A percentile compares a stretch with the other conserved stretches of the same genome.
Evolutionary conservation across 2,113 vertebrate genomes (phyloP).

Genomic region (Acrocephalus arundinaceus): DNA sequence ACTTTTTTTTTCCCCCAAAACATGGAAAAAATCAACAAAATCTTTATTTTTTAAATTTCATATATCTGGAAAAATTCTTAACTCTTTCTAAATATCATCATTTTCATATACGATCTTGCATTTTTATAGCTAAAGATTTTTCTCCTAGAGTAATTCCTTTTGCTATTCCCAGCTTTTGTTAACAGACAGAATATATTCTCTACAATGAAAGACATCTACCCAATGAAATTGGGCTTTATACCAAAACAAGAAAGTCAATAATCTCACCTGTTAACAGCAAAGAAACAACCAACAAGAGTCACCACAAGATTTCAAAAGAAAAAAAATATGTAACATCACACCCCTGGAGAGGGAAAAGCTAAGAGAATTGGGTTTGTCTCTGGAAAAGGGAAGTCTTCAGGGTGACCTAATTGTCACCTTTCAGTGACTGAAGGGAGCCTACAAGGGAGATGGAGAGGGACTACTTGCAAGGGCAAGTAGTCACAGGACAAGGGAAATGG

Average conservation of each 20-base stretch:
- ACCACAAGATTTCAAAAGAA: not conserved
- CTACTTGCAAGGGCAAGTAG: not conserved
- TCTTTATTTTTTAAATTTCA: not conserved
- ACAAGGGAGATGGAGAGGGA: not conserved
- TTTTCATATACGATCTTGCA: not conserved
- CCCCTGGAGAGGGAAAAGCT: not conserved
- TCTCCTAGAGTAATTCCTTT: not conserved
- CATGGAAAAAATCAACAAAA: not conserved
- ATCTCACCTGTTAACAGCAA: not conserved
- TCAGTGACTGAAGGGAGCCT: not conserved
- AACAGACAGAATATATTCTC: not conserved
- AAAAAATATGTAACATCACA: not conserved
- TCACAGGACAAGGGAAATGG: not conserved
- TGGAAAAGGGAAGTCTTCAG: not conserved
- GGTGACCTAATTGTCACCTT: not conserved
- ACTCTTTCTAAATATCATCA: not conserved
- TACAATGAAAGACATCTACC: not conserved
- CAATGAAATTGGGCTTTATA: not conserved
- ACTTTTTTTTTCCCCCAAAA: fast-evolving
- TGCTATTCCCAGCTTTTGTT: not conserved
- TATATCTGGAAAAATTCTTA: not conserved
- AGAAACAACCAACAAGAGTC: not conserved
- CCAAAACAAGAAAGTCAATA: not conserved
- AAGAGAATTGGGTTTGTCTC: not conserved
- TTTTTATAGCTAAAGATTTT: not conserved